Conservation (phyloP, 2,113 vertebrate species). For the Coturnix japonica region DNA sequence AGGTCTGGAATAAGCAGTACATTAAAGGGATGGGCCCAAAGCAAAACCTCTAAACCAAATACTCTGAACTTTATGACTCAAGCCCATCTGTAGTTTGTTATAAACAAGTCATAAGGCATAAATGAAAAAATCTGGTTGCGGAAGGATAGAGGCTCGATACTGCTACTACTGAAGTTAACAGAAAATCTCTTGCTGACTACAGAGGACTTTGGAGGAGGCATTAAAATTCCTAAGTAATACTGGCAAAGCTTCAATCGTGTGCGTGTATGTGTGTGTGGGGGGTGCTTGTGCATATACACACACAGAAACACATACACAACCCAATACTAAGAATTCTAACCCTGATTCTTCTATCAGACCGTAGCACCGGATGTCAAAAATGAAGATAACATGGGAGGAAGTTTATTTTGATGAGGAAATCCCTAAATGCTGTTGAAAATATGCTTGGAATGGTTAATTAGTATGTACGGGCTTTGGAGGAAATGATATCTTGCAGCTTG, state of each 20-base stretch:
- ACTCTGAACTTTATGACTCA: constrained; percentile 63
- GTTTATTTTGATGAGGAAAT: constrained; percentile 85
- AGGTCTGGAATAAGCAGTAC: constrained; percentile 58
- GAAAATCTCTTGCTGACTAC: constrained; percentile 64
- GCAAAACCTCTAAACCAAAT: constrained; percentile 51
- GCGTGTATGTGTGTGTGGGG: fast-evolving
- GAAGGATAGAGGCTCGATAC: constrained; percentile 52
- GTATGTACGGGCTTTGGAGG: constrained; percentile 72
- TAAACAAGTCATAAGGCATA: constrained; percentile 70
- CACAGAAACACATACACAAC: background rate
- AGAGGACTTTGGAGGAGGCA: constrained; percentile 60
- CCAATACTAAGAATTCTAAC: background rate
- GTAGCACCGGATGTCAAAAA: constrained; percentile 65
- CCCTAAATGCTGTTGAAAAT: constrained; percentile 80
- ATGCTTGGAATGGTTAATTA: constrained; percentile 83
- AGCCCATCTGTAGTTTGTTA: constrained; percentile 74
- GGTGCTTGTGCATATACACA: background rate
- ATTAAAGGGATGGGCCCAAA: constrained; percentile 66
- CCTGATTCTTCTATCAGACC: constrained; percentile 19
- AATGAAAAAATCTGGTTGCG: constrained; percentile 74
- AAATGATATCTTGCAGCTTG: constrained; percentile 67
- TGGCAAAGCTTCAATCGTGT: constrained; percentile 64
- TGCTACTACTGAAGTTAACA: constrained; percentile 57
- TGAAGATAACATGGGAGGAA: constrained; percentile 78
- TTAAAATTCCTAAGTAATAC: constrained; percentile 62